phyloP scores from a whole-genome alignment of 2,888 invertebrate species.

The Thelaira solivaga region DNA sequence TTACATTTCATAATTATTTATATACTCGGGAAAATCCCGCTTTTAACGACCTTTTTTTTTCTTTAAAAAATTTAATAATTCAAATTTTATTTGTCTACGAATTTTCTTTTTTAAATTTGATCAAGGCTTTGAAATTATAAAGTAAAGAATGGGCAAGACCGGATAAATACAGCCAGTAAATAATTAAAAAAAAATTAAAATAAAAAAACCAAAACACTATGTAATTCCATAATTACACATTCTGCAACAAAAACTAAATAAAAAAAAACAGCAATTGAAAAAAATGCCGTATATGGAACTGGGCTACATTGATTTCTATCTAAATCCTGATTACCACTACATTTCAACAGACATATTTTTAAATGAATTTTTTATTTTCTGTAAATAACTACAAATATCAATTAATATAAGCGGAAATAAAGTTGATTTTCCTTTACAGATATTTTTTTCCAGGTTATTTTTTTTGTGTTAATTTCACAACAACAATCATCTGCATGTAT shows the following conservation, averaged over 20 bases:
- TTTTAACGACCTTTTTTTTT: no score
- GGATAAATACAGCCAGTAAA: no score
- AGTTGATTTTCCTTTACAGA: constrained; percentile 38
- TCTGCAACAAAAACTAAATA: not conserved
- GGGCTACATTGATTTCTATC: constrained; percentile 43
- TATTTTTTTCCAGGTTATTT: constrained; percentile 8
- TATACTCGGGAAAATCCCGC: no score
- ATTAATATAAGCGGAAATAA: constrained; percentile 54
- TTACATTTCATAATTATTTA: no score
- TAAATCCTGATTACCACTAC: constrained; percentile 29
- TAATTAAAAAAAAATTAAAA: not conserved
- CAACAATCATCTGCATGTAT: not conserved
- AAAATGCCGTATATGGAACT: no score
- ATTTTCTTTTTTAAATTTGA: no score
- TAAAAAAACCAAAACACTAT: not conserved
- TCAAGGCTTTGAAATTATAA: no score
- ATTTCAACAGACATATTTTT: constrained; percentile 11
- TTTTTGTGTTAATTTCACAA: constrained; percentile 16
- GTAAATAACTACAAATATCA: constrained; percentile 52
- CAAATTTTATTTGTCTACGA: no score
- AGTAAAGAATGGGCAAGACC: not conserved
- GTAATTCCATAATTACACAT: constrained; percentile 7
- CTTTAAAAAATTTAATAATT: no score
- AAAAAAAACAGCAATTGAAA: not conserved
- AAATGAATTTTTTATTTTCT: not conserved